Evolutionary conservation across 2,797 vertebrate genomes (phyloP).

Genomic region (Anguilla megastoma): DNA sequence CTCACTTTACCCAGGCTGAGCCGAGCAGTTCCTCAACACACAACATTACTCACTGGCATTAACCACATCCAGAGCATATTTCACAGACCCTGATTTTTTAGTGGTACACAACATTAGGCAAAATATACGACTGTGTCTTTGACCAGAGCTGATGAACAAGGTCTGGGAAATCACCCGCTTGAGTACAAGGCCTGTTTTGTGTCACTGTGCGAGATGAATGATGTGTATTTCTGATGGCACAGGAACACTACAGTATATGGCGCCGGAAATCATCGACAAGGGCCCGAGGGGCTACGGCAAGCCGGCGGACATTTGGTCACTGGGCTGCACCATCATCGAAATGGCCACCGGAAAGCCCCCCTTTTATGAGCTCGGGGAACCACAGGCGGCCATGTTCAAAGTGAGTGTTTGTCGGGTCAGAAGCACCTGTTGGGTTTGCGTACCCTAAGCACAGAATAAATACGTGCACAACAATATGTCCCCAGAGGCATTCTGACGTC

Average conservation of each 20-base stretch:
- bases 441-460: not conserved
- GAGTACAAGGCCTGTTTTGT: not conserved
- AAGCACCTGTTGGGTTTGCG: not conserved
- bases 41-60: not conserved
- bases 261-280: constrained; percentile 97
- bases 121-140: not conserved
- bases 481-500: not conserved
- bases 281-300: constrained; percentile 95
- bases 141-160: not conserved
- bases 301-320: constrained; percentile 96
- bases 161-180: not conserved
- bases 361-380: constrained; percentile 95
- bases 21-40: not conserved
- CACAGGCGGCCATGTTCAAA: constrained; percentile 99
- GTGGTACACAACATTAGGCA: not conserved
- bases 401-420: constrained; percentile 63
- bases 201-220: not conserved
- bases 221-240: constrained; percentile 44
- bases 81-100: not conserved
- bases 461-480: not conserved
- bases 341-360: constrained; percentile 98
- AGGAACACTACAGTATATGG: constrained; percentile 99
- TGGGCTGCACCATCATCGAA: constrained; percentile 97
- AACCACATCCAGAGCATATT: not conserved
- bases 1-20: not conserved